phyloP scores from a whole-genome alignment of 2,888 invertebrate species.

The Chironomus riparius region DNA sequence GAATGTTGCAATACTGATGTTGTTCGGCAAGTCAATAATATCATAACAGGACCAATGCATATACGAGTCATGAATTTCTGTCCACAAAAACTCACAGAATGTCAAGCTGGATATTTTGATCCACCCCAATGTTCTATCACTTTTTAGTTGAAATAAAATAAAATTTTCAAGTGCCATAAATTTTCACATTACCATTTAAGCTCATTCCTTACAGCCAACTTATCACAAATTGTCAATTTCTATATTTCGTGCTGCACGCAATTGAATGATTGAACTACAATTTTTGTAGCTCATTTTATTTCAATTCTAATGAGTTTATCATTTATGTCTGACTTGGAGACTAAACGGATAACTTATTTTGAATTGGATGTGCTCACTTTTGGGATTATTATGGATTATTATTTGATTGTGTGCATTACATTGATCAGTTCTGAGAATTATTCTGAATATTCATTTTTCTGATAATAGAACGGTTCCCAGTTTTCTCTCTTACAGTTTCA shows the following conservation, averaged over 20 bases:
- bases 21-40: not conserved
- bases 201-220: not conserved
- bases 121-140: not conserved
- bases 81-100: not conserved
- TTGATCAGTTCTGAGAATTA: too few species aligned
- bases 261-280: not conserved
- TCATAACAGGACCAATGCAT: slow-evolving; percentile 2
- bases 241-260: not conserved
- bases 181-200: not conserved
- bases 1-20: slow-evolving; percentile 9
- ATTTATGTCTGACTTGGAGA: too few species aligned
- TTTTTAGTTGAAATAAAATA: not conserved
- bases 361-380: too few species aligned
- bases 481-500: too few species aligned
- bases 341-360: too few species aligned
- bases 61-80: slow-evolving; percentile 2
- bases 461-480: too few species aligned
- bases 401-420: too few species aligned
- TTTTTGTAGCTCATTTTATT: too few species aligned
- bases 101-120: slow-evolving; percentile 7
- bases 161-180: not conserved
- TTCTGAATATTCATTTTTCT: too few species aligned
- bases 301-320: too few species aligned
- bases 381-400: too few species aligned
- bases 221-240: not conserved